Evolutionary conservation across 2,888 invertebrate species (phyloP).

Genomic region (Tanytarsus gracilentus): DNA sequence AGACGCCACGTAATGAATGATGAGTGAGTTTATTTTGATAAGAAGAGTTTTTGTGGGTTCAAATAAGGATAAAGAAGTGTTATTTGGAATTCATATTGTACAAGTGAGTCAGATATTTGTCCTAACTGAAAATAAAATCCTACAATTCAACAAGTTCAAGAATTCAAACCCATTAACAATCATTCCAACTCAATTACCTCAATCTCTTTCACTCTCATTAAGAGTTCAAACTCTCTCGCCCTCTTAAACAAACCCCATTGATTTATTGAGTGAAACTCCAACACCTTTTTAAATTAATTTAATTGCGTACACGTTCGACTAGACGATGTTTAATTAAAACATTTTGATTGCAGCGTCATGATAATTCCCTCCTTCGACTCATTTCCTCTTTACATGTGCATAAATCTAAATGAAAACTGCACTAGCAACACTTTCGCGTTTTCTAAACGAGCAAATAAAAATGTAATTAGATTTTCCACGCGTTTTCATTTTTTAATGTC

Average conservation of each 20-base stretch:
- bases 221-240: not conserved
- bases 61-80: not conserved
- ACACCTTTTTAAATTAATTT: constrained; percentile 26
- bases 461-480: not conserved
- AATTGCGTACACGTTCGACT: constrained; percentile 14
- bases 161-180: no score
- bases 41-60: no score
- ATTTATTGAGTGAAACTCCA: constrained; percentile 6
- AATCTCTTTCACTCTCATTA: no score
- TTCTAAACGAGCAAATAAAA: no score
- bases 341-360: constrained; percentile 13
- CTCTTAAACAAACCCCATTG: not conserved
- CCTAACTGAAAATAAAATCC: no score
- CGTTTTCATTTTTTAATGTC: no score
- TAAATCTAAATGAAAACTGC: not conserved
- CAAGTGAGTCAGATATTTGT: no score
- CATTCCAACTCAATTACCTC: no score
- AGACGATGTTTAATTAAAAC: constrained; percentile 17
- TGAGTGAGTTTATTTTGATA: no score
- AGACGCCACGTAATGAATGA: no score
- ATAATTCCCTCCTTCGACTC: not conserved
- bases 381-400: not conserved
- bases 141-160: no score
- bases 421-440: not conserved
- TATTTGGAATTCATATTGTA: no score